Evolutionary conservation across 2,113 vertebrate genomes (phyloP).

Genomic region (Vanacampus margaritifer): DNA sequence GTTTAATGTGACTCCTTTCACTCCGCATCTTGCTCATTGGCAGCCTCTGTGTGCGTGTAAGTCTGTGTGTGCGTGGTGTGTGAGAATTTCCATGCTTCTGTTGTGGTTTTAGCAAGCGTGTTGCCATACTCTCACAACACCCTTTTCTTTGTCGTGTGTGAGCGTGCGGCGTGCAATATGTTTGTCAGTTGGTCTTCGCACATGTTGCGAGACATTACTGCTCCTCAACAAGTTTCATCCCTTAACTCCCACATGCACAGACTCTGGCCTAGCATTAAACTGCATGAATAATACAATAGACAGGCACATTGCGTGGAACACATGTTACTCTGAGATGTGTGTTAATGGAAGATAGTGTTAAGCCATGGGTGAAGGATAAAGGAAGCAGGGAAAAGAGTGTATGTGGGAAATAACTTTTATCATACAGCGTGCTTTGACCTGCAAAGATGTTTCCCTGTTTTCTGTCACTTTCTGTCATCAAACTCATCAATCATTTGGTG

Average conservation of each 20-base stretch:
- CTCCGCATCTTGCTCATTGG: conserved; percentile 66
- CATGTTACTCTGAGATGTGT: conserved; percentile 42
- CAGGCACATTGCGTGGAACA: conserved; percentile 42
- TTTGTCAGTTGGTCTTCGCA: conserved; percentile 33
- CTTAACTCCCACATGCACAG: conserved; percentile 35
- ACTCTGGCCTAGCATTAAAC: conserved; percentile 54
- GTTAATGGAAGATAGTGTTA: conserved; percentile 57
- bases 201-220: conserved; percentile 36
- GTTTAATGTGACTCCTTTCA: conserved; percentile 70
- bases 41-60: conserved; percentile 22
- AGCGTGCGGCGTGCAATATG: conserved; percentile 21
- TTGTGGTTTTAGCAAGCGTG: conserved; percentile 27
- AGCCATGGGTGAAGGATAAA: conserved; percentile 25
- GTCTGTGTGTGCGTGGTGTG: not conserved
- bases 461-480: conserved; percentile 24
- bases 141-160: conserved; percentile 13
- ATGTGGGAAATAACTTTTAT: conserved; percentile 40
- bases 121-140: conserved; percentile 13
- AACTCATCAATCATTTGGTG: conserved; percentile 15
- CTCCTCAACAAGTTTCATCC: conserved; percentile 32
- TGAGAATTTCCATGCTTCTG: conserved; percentile 7
- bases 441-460: conserved; percentile 34
- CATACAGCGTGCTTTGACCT: conserved; percentile 52
- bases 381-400: conserved; percentile 22
- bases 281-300: conserved; percentile 64